Base-by-base conservation (phyloP, 2,113 vertebrate genomes). In the Gallinago jamesoni region DNA sequence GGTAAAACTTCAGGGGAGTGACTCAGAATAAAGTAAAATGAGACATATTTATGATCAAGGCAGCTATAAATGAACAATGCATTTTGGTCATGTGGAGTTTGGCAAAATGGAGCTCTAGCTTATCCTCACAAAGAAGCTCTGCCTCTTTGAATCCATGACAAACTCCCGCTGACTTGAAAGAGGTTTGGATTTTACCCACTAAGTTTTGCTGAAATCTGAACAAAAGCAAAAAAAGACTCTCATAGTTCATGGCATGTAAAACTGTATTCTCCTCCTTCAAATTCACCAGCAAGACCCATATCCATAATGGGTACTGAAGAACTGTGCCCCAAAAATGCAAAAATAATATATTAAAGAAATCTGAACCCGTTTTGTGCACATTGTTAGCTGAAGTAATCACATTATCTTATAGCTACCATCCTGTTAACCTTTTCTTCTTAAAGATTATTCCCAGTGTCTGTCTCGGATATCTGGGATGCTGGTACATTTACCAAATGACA, bases 191-290 rank as follows among this genome's bases (percentile, higher is more conserved):
- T 94, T 94, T 91, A 89, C 80, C 89, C 66, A 76, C 70, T 62
- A 96, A 82, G 76, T 84, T 91, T 69, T 81, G 80, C 83, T 93
- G 80, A 95, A 96, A 94, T 84, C 66, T 22, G 80, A 96, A 96
- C 81, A 92, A 95, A 96, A 69, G 94, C 48, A 73, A 69, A 78
- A 66, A 92, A 76, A 52, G 48, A 59, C 28, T 87, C 90, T 57
- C 33, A 47, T 27, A 53, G 87, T 66, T 94, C 73, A 73, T 1
- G 2, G 33, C 69, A 90, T 76, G 39, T 67, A 59, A 85, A 70
- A n/a, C 74, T 92, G 43, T 60, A 76, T 95, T 95, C 86, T 92
- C 76, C 81, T 78, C 62, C 90, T 94, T 87, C 89, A 82, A 79
- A 94, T 74, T 78, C 89, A 76, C 62, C 77, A 79, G 66, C 86